Conservation (phyloP, 1,140 invertebrate species). For the Drosophila funebris region DNA sequence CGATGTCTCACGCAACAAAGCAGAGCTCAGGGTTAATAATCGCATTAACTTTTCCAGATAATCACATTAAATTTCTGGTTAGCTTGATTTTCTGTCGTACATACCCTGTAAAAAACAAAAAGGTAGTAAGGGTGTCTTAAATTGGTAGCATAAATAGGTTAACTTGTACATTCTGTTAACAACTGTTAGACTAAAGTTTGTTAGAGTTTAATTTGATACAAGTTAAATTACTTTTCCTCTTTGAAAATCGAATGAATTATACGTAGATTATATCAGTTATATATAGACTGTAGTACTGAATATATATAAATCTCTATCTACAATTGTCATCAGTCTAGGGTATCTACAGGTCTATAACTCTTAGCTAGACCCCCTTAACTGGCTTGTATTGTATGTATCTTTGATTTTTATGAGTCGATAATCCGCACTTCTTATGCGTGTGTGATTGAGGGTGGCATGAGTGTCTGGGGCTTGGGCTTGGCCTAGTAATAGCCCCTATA, state of each 20-base stretch:
- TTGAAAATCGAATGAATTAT: too few relatives aligned
- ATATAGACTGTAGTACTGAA: too few relatives aligned
- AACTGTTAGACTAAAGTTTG: too few relatives aligned
- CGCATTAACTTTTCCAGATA: slow-evolving; percentile 77
- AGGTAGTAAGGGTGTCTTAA: too few relatives aligned
- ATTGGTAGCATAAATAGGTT: too few relatives aligned
- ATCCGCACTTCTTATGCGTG: slow-evolving; percentile 19
- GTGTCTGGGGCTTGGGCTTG: slow-evolving; percentile 10
- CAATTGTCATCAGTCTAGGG: neutral
- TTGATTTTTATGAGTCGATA: slow-evolving; percentile 72
- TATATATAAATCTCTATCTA: too few relatives aligned
- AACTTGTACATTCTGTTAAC: too few relatives aligned
- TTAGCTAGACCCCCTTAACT: neutral
- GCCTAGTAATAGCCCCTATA: neutral
- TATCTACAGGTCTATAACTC: neutral
- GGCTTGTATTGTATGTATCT: slow-evolving; percentile 15
- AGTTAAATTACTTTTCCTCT: too few relatives aligned
- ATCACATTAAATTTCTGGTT: slow-evolving; percentile 73
- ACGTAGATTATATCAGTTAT: too few relatives aligned
- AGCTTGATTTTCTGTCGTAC: slow-evolving; percentile 4
- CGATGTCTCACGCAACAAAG: slow-evolving; percentile 41
- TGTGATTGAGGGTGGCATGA: neutral
- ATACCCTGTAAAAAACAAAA: slow-evolving; percentile 3
- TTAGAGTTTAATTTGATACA: too few relatives aligned
- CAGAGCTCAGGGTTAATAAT: slow-evolving; percentile 58